These are phyloP conservation scores for Sceloporus undulatus DNA, from an alignment of 2,113 vertebrate genomes.

Conservation along the genomic window DNA sequence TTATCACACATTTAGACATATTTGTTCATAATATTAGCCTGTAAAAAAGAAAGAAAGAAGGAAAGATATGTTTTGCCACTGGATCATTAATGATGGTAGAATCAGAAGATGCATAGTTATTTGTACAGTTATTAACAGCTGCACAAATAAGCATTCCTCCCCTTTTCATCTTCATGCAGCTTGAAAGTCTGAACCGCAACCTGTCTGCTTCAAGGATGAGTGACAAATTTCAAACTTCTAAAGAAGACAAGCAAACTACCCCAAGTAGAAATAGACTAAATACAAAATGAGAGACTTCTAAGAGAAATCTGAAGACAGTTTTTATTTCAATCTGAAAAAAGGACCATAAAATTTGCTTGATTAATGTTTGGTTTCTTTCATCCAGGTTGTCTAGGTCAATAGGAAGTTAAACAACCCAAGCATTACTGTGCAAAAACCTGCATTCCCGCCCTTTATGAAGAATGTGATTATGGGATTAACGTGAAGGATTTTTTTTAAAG, in stretches of 20 bases:
- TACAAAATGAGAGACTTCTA: conserved; percentile 20
- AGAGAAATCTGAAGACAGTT: conserved; percentile 8
- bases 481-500: not conserved
- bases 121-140: too few relatives aligned
- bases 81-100: too few relatives aligned
- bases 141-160: not conserved
- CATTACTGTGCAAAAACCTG: conserved; percentile 8
- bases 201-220: conserved; percentile 6
- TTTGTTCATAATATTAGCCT: too few relatives aligned
- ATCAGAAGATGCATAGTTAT: too few relatives aligned
- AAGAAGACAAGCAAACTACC: not conserved
- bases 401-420: conserved; percentile 1
- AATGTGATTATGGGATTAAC: conserved; percentile 24
- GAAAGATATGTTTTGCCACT: too few relatives aligned
- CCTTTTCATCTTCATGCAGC: not conserved
- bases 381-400: conserved; percentile 26
- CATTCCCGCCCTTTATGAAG: not conserved
- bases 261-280: conserved; percentile 39
- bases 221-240: not conserved
- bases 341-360: conserved; percentile 15
- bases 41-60: too few relatives aligned
- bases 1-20: too few relatives aligned
- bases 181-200: not conserved
- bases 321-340: conserved; percentile 2
- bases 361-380: conserved; percentile 18